Evolutionary conservation across 1,140 invertebrate species (phyloP), one percentile per base, ranked within the genome.

Genomic region (Contarinia nasturtii): DNA sequence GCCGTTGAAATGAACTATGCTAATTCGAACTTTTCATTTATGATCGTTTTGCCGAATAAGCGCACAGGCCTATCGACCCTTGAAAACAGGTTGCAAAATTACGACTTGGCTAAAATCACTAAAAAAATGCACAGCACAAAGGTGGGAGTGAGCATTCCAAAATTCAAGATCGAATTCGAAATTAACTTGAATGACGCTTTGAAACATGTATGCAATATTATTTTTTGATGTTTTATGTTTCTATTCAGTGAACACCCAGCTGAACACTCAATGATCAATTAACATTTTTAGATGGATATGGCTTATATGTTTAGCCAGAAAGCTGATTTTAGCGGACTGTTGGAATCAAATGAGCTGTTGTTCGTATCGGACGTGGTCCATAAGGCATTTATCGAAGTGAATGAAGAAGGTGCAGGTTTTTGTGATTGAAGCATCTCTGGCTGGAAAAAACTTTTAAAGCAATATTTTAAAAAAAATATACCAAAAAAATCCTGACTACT

Each of bases 371-470:
- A 74, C 41, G 75, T 76, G n/a, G 58, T 77, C 4, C 83, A 86
- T 55, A 82, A 85, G 55, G 76, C 78, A 10, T 80, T 71, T 50
- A 74, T 86, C 18, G 72, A 76, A 57, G 75, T 86, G 0, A 79
- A 83, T 54, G 83, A 86, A 64, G 71, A 78, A 53, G 82, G 83
- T 10, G 71, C 66, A 20, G 70, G n/a, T n/a, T n/a, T n/a, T n/a
- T n/a, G n/a, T n/a, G n/a, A n/a, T n/a, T n/a, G n/a, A n/a, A n/a
- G n/a, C n/a, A n/a, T n/a, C n/a, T n/a, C n/a, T n/a, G n/a, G n/a
- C n/a, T n/a, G n/a, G n/a, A n/a, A n/a, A n/a, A n/a, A n/a, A n/a
- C n/a, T n/a, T n/a, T n/a, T n/a, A n/a, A n/a, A n/a, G n/a, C n/a
- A n/a, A n/a, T n/a, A n/a, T n/a, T n/a, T n/a, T n/a, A n/a, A n/a